Evolutionary conservation across 1,140 invertebrate genomes (phyloP).

Genomic region (Patella vulgata): DNA sequence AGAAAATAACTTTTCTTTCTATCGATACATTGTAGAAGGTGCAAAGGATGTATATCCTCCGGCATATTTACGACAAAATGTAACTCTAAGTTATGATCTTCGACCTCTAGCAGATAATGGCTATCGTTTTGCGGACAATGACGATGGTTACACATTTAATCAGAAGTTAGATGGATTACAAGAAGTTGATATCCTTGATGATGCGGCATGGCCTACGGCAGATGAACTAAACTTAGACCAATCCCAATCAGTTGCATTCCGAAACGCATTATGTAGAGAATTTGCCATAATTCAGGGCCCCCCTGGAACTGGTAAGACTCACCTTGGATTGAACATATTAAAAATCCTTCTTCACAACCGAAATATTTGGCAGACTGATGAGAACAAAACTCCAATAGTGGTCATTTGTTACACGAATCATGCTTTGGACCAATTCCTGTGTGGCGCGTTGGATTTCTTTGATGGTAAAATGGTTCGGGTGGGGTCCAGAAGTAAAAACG

Average conservation of each 20-base stretch:
- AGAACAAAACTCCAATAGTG: conserved; percentile 72
- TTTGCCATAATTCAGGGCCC: conserved; percentile 77
- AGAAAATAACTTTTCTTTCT: conserved; percentile 62
- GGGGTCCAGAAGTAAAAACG: conserved; percentile 76
- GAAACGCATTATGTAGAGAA: conserved; percentile 65
- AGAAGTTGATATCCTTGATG: conserved; percentile 18
- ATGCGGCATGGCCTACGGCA: conserved; percentile 43
- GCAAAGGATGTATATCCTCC: conserved; percentile 36
- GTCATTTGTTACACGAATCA: conserved; percentile 88
- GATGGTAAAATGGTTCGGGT: conserved; percentile 73
- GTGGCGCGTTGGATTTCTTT: conserved; percentile 68
- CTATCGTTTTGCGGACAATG: conserved; percentile 31
- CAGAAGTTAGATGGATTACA: conserved; percentile 2
- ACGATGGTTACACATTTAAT: background rate
- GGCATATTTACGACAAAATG: conserved; percentile 33
- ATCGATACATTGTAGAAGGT: conserved; percentile 52
- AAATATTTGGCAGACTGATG: conserved; percentile 42
- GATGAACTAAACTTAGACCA: conserved; percentile 60
- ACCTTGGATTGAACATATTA: conserved; percentile 62
- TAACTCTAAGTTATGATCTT: conserved; percentile 34
- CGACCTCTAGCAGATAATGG: conserved; percentile 37
- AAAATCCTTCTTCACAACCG: conserved; percentile 59
- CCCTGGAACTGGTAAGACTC: conserved; percentile 62
- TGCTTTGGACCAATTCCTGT: conserved; percentile 87
- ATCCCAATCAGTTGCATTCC: conserved; percentile 67